Conservation (phyloP, 2,113 vertebrate genomes). For the Hemichromis elongatus region DNA sequence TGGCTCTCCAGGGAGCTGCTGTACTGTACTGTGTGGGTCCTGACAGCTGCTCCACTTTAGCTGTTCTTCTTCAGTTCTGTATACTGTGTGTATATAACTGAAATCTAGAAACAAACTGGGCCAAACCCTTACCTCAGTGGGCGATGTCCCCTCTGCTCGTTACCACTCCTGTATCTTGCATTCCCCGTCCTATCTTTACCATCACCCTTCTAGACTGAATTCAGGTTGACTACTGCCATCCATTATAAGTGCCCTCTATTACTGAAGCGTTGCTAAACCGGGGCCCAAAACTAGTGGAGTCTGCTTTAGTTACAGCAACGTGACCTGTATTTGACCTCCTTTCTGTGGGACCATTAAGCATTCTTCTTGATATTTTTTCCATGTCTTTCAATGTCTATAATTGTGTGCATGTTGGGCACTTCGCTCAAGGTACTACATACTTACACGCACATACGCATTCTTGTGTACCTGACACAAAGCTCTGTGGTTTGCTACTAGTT, state of each 20-base stretch:
- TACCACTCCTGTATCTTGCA: not conserved
- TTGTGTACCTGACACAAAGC: not conserved
- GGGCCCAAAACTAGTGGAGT: not conserved
- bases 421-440: not conserved
- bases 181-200: not conserved
- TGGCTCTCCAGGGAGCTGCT: slow-evolving; percentile 7
- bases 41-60: slow-evolving; percentile 47
- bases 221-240: not conserved
- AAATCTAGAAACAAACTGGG: slow-evolving; percentile 33
- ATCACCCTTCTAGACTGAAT: not conserved
- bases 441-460: not conserved
- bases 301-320: not conserved
- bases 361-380: not conserved
- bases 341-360: not conserved
- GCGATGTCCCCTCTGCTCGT: not conserved
- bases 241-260: not conserved
- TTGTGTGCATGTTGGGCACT: not conserved
- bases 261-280: not conserved
- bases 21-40: not conserved
- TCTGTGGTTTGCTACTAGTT: not conserved
- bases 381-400: not conserved
- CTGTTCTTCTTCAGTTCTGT: not conserved
- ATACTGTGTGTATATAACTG: not conserved
- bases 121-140: slow-evolving; percentile 7
- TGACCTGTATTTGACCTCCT: not conserved